phyloP scores from a whole-genome alignment of 2,888 invertebrate species.

The Eustalomyia histrio region DNA sequence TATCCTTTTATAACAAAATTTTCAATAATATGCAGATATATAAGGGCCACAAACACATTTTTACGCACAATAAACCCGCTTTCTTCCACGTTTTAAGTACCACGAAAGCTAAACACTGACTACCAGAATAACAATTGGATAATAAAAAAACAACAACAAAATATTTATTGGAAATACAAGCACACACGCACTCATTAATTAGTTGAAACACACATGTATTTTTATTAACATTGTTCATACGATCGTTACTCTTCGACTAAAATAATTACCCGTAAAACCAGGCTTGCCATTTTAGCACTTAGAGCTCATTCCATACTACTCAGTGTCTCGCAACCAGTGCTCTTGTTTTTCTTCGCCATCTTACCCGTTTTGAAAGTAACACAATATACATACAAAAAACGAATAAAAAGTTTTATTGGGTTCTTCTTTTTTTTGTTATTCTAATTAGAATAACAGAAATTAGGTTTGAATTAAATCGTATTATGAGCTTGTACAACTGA shows the following conservation, averaged over 20 bases:
- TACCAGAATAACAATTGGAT: slow-evolving; percentile 34
- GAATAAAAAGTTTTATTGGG: no score
- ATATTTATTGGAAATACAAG: not conserved
- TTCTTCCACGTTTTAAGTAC: slow-evolving; percentile 41
- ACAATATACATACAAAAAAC: no score
- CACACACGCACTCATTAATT: slow-evolving; percentile 20
- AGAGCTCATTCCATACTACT: no score
- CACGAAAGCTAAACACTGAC: slow-evolving; percentile 57
- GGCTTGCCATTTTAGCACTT: no score
- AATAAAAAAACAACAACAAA: slow-evolving; percentile 14
- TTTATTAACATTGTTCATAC: slow-evolving; percentile 19
- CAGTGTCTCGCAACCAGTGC: no score
- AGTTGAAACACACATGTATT: not conserved
- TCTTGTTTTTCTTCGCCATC: not conserved
- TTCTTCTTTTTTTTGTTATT: no score
- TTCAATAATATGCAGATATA: not conserved
- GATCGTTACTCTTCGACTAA: slow-evolving; percentile 36
- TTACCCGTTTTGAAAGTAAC: no score
- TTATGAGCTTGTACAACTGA: no score
- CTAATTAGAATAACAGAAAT: no score
- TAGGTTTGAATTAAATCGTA: no score
- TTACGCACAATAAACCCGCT: slow-evolving; percentile 47
- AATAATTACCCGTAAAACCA: not conserved
- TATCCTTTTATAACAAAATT: no score
- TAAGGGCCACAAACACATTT: not conserved